Evolutionary conservation across 1,140 invertebrate species (phyloP).

Genomic region (Homalodisca vitripennis): DNA sequence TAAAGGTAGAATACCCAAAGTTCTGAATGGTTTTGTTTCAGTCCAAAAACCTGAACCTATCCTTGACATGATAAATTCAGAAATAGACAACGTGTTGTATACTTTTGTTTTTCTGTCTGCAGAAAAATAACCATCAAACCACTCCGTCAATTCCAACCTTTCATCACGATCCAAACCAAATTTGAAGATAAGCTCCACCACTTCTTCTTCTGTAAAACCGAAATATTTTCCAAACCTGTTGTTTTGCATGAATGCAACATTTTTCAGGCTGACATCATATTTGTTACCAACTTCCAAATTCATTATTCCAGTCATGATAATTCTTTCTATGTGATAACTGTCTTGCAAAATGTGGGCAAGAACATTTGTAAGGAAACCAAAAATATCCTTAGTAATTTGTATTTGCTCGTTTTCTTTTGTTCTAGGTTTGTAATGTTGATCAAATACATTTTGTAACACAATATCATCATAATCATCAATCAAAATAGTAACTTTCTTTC

Average conservation of each 20-base stretch:
- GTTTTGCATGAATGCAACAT: background rate
- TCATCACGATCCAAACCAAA: conserved; percentile 3
- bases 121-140: background rate
- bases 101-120: background rate
- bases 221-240: background rate
- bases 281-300: background rate
- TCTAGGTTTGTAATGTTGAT: background rate
- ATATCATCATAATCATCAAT: conserved; percentile 6
- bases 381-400: background rate
- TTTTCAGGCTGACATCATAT: background rate
- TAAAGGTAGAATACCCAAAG: background rate
- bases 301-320: background rate
- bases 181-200: background rate
- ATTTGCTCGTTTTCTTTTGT: background rate
- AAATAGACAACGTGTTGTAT: background rate
- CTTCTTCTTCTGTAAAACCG: background rate
- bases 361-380: background rate
- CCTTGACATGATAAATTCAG: background rate
- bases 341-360: background rate
- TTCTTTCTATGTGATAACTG: background rate
- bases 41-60: background rate
- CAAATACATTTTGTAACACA: background rate
- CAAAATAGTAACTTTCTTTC: background rate
- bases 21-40: background rate
- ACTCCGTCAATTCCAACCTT: background rate